Base-by-base conservation (phyloP, 2,888 invertebrate species). In the Syritta pipiens region DNA sequence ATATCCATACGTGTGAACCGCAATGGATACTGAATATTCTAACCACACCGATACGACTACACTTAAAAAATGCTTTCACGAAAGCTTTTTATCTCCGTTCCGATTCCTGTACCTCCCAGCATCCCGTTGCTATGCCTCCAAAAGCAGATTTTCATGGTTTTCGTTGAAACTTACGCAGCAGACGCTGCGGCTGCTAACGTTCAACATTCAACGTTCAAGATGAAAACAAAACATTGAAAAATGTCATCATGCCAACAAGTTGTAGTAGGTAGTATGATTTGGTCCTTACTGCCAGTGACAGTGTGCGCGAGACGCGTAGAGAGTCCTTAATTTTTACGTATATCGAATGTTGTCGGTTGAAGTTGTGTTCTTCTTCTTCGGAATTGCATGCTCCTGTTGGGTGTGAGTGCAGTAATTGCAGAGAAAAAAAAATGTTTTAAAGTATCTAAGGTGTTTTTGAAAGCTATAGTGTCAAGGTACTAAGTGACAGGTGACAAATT, bases 241-340 rank as follows among this genome's bases (percentile, higher is more conserved):
- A 74, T 79, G 79, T 72, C 72, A 74, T 74, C 68, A 79, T 79
- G 74, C 79, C 79, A 79, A 79, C 79, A 79, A 79, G 79, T 79
- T 79, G 79, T 79, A 79, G 79, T 17, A 14, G 37, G 37, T 79
- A 79, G 79, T 79, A 79, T 74, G 79, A 79, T 55, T 79, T 79
- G 60, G 67, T 79, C 79, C 79, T 79, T 74, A 79, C 44, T 55
- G 51, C 53, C 67, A 72, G 53, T 44, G 67, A 14, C 30, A 79
- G 74, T 68, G 74, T 74, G 20, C 19, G 9, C 59, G 49, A 32
- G 37, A 17, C 19, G 26, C 53, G 60, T 40, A 48, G 40, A 28
- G 37, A 37, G 37, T 37, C 19, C 3, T 24, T 46, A 6, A 4
- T 10, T 1, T 12, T 5, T 12, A 6, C 17, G 37, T 17, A 17